Percentiles rank a stretch among this genome's conserved stretches.
These are phyloP conservation scores for Botia kubotai DNA, from an alignment of 2,797 vertebrate species.

Conservation along the genomic window DNA sequence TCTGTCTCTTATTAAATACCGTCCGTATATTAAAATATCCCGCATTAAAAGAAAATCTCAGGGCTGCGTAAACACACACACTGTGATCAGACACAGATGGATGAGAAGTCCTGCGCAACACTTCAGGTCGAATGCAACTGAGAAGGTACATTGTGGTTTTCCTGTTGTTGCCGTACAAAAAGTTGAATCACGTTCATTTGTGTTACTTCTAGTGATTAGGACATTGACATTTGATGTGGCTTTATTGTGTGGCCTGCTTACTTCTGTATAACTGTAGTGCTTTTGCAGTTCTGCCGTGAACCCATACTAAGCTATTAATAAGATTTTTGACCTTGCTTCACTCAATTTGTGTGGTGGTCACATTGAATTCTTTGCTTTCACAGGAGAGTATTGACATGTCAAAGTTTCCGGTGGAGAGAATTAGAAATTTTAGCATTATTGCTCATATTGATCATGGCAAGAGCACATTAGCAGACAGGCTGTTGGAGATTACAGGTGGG, in stretches of 20 bases:
- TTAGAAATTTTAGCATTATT: conserved; percentile 95
- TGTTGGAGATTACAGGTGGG: conserved; percentile 92
- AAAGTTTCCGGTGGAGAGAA: conserved; percentile 85
- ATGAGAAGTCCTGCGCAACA: conserved; percentile 62
- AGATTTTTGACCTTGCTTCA: neutral
- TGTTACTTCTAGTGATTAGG: too few relatives aligned
- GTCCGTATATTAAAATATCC: conserved; percentile 66
- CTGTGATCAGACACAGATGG: conserved; percentile 70
- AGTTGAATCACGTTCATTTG: neutral
- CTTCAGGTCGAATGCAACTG: conserved; percentile 60
- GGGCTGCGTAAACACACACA: conserved; percentile 44
- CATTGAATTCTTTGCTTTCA: conserved; percentile 55
- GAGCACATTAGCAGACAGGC: conserved; percentile 93
- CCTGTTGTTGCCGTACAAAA: neutral
- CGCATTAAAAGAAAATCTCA: conserved; percentile 62
- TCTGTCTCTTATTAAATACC: conserved; percentile 52
- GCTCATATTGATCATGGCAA: conserved; percentile 99
- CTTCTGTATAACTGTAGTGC: too few relatives aligned
- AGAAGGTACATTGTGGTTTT: conserved; percentile 70
- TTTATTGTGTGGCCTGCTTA: too few relatives aligned
- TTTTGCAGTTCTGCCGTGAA: too few relatives aligned
- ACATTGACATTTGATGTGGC: too few relatives aligned
- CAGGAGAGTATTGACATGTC: conserved; percentile 86
- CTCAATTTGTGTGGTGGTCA: neutral
- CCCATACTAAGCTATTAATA: neutral